Percentiles rank a stretch among this genome's conserved stretches.
phyloP scores from a whole-genome alignment of 1,140 invertebrate species.

The Bombus polaris region DNA sequence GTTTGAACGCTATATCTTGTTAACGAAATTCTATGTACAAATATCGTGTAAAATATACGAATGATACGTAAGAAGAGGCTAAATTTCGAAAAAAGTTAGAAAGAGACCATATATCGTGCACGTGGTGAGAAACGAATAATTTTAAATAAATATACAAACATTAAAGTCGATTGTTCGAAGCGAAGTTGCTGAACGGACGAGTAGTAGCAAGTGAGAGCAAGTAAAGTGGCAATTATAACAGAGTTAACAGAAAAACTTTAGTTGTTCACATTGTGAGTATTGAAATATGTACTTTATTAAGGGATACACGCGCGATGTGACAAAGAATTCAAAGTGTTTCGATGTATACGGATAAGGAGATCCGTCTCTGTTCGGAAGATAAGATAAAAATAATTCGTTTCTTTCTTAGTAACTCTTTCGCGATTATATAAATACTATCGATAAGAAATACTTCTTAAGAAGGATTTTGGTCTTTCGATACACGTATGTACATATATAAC shows the following conservation, averaged over 20 bases:
- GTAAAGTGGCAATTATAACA: slow-evolving; percentile 16
- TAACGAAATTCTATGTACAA: not conserved
- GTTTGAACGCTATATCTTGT: not conserved
- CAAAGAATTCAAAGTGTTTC: slow-evolving; percentile 12
- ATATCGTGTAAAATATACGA: slow-evolving; percentile 7
- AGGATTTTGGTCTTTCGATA: slow-evolving; percentile 47
- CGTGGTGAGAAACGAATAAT: not conserved
- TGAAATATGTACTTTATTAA: slow-evolving; percentile 22
- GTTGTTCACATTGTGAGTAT: slow-evolving; percentile 10
- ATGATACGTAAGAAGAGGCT: not conserved
- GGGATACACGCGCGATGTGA: slow-evolving; percentile 30
- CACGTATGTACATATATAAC: slow-evolving; percentile 22
- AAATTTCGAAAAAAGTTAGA: not conserved
- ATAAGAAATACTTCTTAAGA: slow-evolving; percentile 30
- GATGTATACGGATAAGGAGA: slow-evolving; percentile 25
- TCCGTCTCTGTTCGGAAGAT: slow-evolving; percentile 30
- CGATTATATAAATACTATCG: slow-evolving; percentile 38
- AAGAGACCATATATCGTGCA: not conserved
- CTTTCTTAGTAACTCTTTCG: slow-evolving; percentile 1
- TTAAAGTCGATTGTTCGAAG: not conserved
- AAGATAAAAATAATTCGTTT: slow-evolving; percentile 51
- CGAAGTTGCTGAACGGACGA: not conserved
- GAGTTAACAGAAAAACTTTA: slow-evolving; percentile 52
- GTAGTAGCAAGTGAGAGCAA: not conserved
- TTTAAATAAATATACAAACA: not conserved